phyloP scores from a whole-genome alignment of 2,113 vertebrate species.

The Argyrosomus japonicus region DNA sequence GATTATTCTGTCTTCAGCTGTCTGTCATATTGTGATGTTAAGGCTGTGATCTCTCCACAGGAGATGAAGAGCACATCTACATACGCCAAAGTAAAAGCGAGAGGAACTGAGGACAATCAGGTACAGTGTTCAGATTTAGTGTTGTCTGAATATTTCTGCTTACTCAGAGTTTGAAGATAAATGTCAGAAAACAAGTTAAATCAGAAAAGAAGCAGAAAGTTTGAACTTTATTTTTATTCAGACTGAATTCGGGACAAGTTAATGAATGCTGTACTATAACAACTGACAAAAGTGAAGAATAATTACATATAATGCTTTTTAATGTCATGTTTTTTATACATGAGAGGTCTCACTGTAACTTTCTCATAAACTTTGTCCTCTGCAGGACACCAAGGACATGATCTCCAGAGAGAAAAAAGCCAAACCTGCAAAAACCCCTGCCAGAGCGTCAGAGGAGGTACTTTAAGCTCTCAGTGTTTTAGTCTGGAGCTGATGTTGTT shows the following conservation, averaged over 20 bases:
- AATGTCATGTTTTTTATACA: not conserved
- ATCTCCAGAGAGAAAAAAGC: conserved; percentile 35
- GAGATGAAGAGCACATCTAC: conserved; percentile 56
- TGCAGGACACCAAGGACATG: conserved; percentile 43
- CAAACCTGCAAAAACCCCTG: conserved; percentile 35
- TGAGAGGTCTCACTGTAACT: no score
- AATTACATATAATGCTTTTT: not conserved
- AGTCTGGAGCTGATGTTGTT: not conserved
- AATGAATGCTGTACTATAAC: no score
- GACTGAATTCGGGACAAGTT: no score
- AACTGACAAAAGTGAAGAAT: no score
- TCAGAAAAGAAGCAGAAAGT: not conserved
- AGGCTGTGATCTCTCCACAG: conserved; percentile 49
- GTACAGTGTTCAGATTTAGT: conserved; percentile 31
- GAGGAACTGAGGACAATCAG: conserved; percentile 43
- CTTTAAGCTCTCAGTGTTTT: not conserved
- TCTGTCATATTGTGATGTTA: not conserved
- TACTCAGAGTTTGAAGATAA: not conserved
- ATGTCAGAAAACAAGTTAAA: not conserved
- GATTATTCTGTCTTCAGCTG: not conserved
- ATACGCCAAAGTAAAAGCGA: conserved; percentile 19
- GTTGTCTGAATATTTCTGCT: not conserved
- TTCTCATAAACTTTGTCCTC: conserved; percentile 8
- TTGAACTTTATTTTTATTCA: no score
- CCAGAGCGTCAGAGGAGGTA: conserved; percentile 52